Percentiles rank a stretch among this genome's conserved stretches.
Evolutionary conservation across 2,113 vertebrate genomes (phyloP).

Genomic region (Sigmodon hispidus): DNA sequence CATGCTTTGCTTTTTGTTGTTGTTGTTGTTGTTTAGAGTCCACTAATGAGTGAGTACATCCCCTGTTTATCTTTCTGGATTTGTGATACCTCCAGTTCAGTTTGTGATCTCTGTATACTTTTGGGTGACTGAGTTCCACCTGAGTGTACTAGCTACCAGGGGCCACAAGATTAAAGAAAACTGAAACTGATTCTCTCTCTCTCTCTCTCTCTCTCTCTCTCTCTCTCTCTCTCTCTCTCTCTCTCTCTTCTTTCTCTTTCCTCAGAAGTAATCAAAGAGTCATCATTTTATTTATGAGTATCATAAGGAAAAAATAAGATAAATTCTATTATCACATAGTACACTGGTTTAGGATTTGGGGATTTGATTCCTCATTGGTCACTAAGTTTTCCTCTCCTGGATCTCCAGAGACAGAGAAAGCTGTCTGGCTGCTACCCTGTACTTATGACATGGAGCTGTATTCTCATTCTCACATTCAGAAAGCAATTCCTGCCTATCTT

Average conservation of each 20-base stretch:
- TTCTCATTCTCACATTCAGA: not conserved
- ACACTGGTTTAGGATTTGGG: not conserved
- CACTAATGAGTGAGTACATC: too few relatives aligned
- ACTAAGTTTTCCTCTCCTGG: not conserved
- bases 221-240: not conserved
- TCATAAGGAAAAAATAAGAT: not conserved
- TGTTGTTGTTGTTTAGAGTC: too few relatives aligned
- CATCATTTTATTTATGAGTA: not conserved
- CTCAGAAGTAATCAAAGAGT: too few relatives aligned
- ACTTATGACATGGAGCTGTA: not conserved
- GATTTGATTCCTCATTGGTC: not conserved
- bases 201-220: not conserved
- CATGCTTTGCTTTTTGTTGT: too few relatives aligned
- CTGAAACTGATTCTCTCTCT: not conserved
- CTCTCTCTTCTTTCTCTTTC: accelerated
- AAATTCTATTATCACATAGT: not conserved
- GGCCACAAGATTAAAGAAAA: not conserved
- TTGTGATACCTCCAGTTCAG: not conserved
- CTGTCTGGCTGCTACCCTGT: not conserved
- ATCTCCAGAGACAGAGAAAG: not conserved
- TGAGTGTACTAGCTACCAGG: not conserved
- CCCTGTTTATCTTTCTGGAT: too few relatives aligned
- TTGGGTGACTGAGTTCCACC: not conserved
- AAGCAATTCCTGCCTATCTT: not conserved
- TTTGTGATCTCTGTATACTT: not conserved